Conservation (phyloP, 1,140 invertebrate species). For the Melipona quadrifasciata region DNA sequence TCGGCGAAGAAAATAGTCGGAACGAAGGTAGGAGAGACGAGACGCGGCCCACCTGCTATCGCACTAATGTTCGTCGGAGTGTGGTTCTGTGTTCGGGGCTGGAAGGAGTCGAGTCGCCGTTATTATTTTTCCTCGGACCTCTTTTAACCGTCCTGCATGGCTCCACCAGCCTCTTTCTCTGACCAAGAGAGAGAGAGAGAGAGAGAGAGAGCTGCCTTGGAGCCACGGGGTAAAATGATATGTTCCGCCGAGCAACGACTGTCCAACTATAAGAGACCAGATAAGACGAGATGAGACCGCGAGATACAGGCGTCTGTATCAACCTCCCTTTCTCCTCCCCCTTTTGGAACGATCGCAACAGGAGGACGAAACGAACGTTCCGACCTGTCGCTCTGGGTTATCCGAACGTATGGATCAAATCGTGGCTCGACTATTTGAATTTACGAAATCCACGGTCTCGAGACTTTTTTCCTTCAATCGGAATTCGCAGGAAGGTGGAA, state of each 20-base stretch:
- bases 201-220: not conserved
- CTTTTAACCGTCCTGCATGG: slow-evolving; percentile 25
- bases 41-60: slow-evolving; percentile 32
- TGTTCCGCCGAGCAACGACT: slow-evolving; percentile 53
- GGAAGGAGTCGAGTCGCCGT: slow-evolving; percentile 43
- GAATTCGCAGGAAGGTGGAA: not conserved
- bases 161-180: not conserved
- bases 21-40: not conserved
- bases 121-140: slow-evolving; percentile 62
- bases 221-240: slow-evolving; percentile 64
- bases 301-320: slow-evolving; percentile 58
- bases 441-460: not conserved
- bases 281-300: slow-evolving; percentile 63
- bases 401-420: slow-evolving; percentile 8
- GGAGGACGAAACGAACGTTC: slow-evolving; percentile 25
- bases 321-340: slow-evolving; percentile 22
- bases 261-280: slow-evolving; percentile 57
- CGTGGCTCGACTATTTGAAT: not conserved
- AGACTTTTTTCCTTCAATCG: not conserved
- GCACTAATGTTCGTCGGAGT: slow-evolving; percentile 50
- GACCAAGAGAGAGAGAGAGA: not conserved
- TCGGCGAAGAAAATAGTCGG: slow-evolving; percentile 14
- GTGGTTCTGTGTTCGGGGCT: slow-evolving; percentile 56
- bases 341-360: slow-evolving; percentile 22
- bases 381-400: slow-evolving; percentile 60